phyloP scores from a whole-genome alignment of 2,113 vertebrate genomes.

The Aspiorhynchus laticeps region DNA sequence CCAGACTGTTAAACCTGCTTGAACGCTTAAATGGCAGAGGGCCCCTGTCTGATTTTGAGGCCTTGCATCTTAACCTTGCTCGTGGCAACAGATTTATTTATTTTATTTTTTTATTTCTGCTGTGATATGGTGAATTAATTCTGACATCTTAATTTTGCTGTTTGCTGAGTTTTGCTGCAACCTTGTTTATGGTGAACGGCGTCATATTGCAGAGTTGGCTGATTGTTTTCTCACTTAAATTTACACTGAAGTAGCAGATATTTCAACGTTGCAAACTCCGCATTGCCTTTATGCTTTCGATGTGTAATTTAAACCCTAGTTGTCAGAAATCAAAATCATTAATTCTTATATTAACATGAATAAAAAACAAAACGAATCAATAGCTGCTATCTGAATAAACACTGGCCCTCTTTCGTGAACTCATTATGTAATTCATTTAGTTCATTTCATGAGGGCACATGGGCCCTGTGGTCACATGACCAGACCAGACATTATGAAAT shows the following conservation, averaged over 20 bases:
- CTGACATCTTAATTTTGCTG: conserved; percentile 37
- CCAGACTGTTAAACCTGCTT: conserved; percentile 40
- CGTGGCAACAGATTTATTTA: conserved; percentile 39
- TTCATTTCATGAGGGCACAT: conserved; percentile 37
- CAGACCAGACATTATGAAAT: conserved; percentile 57
- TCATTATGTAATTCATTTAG: conserved; percentile 46
- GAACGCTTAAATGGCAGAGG: conserved; percentile 42
- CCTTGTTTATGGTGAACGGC: conserved; percentile 23
- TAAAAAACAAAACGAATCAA: background rate
- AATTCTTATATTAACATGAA: background rate
- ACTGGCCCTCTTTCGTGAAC: conserved; percentile 1
- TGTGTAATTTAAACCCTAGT: background rate
- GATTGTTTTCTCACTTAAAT: conserved; percentile 31
- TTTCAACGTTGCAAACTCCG: background rate
- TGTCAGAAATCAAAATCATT: background rate
- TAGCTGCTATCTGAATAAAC: conserved; percentile 6
- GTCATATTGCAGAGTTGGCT: conserved; percentile 10
- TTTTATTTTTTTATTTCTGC: conserved; percentile 41
- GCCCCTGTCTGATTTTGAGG: conserved; percentile 26
- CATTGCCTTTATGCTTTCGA: background rate
- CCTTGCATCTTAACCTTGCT: conserved; percentile 54
- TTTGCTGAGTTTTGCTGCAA: conserved; percentile 46
- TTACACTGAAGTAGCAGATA: conserved; percentile 1
- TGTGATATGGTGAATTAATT: conserved; percentile 42
- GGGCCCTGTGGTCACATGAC: conserved; percentile 62